Percentiles rank a stretch among this genome's conserved stretches.
Evolutionary conservation across 1,140 invertebrate genomes (phyloP).

Genomic region (Heliconius hermathena): DNA sequence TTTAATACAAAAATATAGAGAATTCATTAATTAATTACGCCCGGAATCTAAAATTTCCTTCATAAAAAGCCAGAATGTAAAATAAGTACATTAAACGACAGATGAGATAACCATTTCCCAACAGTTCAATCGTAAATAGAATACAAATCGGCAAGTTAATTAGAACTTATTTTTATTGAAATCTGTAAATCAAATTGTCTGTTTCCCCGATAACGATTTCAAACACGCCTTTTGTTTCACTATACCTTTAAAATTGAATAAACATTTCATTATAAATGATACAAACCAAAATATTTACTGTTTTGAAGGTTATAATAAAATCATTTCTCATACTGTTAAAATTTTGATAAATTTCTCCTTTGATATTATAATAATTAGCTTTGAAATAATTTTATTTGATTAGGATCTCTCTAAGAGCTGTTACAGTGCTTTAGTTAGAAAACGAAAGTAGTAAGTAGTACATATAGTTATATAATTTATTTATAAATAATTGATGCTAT

Average conservation of each 20-base stretch:
- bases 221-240: background rate
- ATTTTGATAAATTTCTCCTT: background rate
- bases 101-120: background rate
- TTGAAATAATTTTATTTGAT: background rate
- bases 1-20: too few species aligned
- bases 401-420: background rate
- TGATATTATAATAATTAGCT: background rate
- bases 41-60: too few species aligned
- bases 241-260: background rate
- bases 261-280: background rate
- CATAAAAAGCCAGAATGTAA: too few species aligned
- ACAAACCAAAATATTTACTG: background rate
- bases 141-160: background rate
- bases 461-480: too few species aligned
- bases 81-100: background rate
- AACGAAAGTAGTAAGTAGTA: background rate
- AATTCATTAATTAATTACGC: too few species aligned
- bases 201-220: background rate
- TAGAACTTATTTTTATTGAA: background rate
- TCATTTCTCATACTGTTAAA: background rate
- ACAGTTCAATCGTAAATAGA: background rate
- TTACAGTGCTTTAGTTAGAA: background rate
- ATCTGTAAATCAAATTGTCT: background rate
- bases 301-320: background rate
- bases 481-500: too few species aligned